phyloP scores from a whole-genome alignment of 2,113 vertebrate species.

The Dromiciops gliroides region DNA sequence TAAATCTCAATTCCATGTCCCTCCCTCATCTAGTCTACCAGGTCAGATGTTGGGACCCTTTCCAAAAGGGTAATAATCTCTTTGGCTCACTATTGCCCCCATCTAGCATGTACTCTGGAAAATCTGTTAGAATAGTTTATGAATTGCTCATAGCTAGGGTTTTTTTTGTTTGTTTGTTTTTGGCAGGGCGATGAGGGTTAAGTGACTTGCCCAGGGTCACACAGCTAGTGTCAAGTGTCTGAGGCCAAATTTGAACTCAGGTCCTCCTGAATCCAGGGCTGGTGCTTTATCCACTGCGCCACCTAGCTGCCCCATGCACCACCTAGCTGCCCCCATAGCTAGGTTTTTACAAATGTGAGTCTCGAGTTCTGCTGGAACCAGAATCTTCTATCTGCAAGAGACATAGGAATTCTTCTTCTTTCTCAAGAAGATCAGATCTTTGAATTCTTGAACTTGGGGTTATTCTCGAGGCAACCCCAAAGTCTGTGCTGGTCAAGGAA shows the following conservation, averaged over 20 bases:
- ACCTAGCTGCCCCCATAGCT: no score
- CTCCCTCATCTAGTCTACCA: background rate
- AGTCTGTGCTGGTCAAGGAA: background rate
- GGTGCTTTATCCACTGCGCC: no score
- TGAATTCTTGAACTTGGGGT: background rate
- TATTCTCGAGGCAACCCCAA: background rate
- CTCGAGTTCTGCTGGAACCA: background rate
- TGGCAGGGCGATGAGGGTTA: no score
- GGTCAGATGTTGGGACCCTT: background rate
- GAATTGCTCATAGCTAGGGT: background rate
- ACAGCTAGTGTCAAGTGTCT: no score
- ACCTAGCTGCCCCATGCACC: no score
- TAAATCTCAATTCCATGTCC: background rate
- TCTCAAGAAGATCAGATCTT: background rate
- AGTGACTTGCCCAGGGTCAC: no score
- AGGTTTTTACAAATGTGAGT: background rate
- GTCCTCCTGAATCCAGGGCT: no score
- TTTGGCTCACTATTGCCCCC: background rate
- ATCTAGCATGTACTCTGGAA: background rate
- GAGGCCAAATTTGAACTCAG: no score
- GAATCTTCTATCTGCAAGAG: background rate
- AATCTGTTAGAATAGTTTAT: background rate
- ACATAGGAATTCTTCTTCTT: background rate
- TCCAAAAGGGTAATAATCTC: background rate
- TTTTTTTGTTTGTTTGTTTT: no score